Evolutionary conservation across 2,113 vertebrate genomes (phyloP).

Genomic region (Chrysemys picta): DNA sequence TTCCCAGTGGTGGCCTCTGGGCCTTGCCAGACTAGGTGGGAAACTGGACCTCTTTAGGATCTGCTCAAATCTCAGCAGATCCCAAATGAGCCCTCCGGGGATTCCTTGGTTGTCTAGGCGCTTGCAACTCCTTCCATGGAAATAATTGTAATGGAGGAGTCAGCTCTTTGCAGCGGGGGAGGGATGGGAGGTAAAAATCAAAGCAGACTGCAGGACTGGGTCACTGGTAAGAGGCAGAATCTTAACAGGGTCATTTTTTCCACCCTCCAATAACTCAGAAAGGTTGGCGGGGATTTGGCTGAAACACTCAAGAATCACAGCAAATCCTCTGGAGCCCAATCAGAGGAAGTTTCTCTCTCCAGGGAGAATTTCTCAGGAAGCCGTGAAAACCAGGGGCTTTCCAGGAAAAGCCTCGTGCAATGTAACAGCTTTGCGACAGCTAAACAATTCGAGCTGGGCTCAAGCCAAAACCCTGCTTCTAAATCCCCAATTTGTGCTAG

Average conservation of each 20-base stretch:
- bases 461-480: neutral
- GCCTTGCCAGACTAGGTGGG: neutral
- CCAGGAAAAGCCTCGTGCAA: neutral
- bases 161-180: neutral
- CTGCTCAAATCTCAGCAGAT: neutral
- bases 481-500: neutral
- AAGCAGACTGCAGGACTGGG: neutral
- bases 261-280: neutral
- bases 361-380: neutral
- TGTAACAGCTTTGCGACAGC: neutral
- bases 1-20: neutral
- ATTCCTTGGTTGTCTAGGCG: neutral
- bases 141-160: neutral
- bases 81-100: conserved; percentile 13
- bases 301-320: neutral
- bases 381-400: neutral
- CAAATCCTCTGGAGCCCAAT: neutral
- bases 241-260: neutral
- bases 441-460: neutral
- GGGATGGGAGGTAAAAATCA: neutral
- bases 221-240: neutral
- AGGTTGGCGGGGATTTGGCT: neutral
- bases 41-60: conserved; percentile 8
- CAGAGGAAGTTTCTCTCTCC: neutral
- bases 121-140: neutral